Evolutionary conservation across 2,797 vertebrate species (phyloP), one percentile per base, ranked within the genome.

Genomic region (Gallinago solitaria): DNA sequence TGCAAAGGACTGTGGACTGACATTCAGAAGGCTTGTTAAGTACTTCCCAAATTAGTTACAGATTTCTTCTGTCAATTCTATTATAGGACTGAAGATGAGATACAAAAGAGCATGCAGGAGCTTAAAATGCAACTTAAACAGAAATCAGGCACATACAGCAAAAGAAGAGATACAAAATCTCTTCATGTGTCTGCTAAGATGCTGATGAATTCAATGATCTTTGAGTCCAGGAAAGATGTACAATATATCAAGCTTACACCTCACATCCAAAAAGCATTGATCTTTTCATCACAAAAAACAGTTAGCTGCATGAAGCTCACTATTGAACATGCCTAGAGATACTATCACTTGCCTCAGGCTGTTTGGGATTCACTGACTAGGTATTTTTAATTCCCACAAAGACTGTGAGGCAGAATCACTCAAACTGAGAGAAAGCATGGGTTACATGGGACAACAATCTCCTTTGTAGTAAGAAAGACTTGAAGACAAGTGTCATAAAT

Each of bases 101-200:
- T 33, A n/a, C 11, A 56, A 65, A 74, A 68, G 28, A 83, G 11
- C 18, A 61, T 2, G 45, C 9, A 78, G 21, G 9, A 78, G 5
- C 20, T 91, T 88, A 94, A 92, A 94, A 89, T 82, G 63, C 19
- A 82, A 63, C 14, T 87, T 94, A 81, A 90, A 89, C 21, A 95
- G 47, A 88, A 91, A 93, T 83, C 50, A 76, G 27, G 5, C 30
- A 54, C 24, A 68, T 50, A 65, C 14, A 37, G 57, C 15, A 78
- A 91, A 91, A 82, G 12, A 86, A 60, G 8, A 75, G 30, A 83
- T 86, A 16, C 27, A 67, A 64, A 65, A 69, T 90, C 8, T 75
- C 54, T 61, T 84, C 37, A 37, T 61, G 13, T 41, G 12, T 51
- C 54, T 91, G 21, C 35, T 63, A 28, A 30, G 28, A 59, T 70